Base-by-base conservation (phyloP, 2,888 invertebrate genomes). In the Anthophora plumipes region DNA sequence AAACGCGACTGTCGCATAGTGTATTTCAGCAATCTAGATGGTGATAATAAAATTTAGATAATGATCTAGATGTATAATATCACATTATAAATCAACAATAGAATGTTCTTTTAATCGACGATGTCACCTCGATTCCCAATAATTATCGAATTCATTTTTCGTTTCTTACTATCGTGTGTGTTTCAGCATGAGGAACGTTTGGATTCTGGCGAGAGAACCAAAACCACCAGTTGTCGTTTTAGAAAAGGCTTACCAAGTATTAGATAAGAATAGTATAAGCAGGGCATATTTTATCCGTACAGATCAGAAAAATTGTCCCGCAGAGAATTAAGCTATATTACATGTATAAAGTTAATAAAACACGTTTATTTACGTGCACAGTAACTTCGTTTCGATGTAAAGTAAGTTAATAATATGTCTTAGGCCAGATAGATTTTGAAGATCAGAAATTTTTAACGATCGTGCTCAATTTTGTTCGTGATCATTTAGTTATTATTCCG, bases 171-270 rank as follows among this genome's bases (percentile, higher is more conserved):
- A 9, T 31, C 31, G 2, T 59, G 14, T 20, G 14, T 22, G 9
- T 79, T 78, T 46, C 59, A 86, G 87, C 46, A 43, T 73, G 55
- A 80, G 85, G 63, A 85, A 87, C 17, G 83, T 76, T 4, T 94
- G 96, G 96, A 95, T 96, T 72, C 92, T 96, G 64, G 96, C 96
- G 0, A 94, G 96, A 87, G 94, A 95, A 64, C 94, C 94, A 46
- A 94, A 94, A 66, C 96, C 96, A 22, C 91, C 95, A 0, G 88
- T 94, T 2, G 91, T 94, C 31, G 94, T 95, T 0, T 90, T 96
- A 89, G 94, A 96, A 84, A 95, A 95, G 83, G 95, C 96, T 0
- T 95, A 96, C 87, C 91, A 93, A 61, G 94, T 94, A 3, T 88
- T 95, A 12, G 95, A 96, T 81, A 94, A 94, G 73, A 95, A 95